Evolutionary conservation across 2,888 invertebrate genomes (phyloP).

Genomic region (Orgyia antiqua): DNA sequence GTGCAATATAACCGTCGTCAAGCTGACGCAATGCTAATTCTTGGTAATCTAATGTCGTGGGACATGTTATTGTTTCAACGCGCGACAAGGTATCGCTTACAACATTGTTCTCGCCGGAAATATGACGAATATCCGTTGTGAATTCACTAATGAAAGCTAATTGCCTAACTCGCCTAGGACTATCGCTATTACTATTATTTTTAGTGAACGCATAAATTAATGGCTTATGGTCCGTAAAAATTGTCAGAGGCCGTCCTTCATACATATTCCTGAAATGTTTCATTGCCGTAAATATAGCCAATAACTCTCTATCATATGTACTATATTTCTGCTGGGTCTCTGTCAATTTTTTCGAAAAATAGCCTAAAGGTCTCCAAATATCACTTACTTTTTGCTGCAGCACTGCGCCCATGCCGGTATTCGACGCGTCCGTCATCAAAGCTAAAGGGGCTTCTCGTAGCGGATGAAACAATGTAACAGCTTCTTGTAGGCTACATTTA

Average conservation of each 20-base stretch:
- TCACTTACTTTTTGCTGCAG: background rate
- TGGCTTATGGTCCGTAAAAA: constrained; percentile 1
- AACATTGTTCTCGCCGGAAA: background rate
- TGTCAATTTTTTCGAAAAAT: constrained; percentile 1
- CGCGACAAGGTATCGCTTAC: constrained; percentile 1
- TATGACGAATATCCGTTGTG: constrained; percentile 2
- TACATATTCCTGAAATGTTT: background rate
- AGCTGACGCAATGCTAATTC: too few species aligned
- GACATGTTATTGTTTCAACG: background rate
- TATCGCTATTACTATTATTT: background rate
- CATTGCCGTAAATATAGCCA: background rate
- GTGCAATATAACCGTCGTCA: too few species aligned
- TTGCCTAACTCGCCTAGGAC: background rate
- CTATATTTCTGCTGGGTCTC: background rate
- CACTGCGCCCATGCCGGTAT: constrained; percentile 2
- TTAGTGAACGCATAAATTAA: background rate
- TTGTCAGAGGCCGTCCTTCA: background rate
- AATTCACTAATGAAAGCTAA: constrained; percentile 1
- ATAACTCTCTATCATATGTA: constrained; percentile 2
- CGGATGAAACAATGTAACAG: constrained; percentile 4
- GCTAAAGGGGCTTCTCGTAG: constrained; percentile 1
- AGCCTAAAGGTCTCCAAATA: constrained; percentile 2
- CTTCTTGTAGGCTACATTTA: constrained; percentile 2
- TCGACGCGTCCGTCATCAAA: constrained; percentile 7
- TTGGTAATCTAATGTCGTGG: background rate